These are phyloP conservation scores for Ceratothoa steindachneri DNA, from an alignment of 2,888 invertebrate species.

Conservation along the genomic window DNA sequence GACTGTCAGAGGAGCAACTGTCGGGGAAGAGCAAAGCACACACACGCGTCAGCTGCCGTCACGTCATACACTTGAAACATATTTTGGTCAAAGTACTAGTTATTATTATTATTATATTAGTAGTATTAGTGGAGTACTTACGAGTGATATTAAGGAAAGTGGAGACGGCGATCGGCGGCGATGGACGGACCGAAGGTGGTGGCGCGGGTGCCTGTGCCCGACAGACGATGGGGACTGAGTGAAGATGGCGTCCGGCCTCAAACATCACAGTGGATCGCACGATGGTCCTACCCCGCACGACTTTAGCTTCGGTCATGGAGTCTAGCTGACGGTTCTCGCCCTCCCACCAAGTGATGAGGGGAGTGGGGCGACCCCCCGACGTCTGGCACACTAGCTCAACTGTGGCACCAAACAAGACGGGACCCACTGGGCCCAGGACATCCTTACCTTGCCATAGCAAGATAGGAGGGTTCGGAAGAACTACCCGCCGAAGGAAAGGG, in stretches of 20 bases:
- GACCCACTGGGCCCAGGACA: slow-evolving; percentile 27
- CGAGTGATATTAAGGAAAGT: slow-evolving; percentile 31
- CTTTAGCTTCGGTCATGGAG: slow-evolving; percentile 6
- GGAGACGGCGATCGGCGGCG: slow-evolving; percentile 18
- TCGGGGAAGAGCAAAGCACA: too few relatives aligned
- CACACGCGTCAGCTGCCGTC: too few relatives aligned
- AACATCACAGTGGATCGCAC: slow-evolving; percentile 6
- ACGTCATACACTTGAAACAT: too few relatives aligned
- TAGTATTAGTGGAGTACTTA: too few relatives aligned
- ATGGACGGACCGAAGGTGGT: not conserved
- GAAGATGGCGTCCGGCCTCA: slow-evolving; percentile 24
- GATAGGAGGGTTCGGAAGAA: slow-evolving; percentile 30
- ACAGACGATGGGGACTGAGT: slow-evolving; percentile 18
- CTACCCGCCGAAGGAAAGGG: not conserved
- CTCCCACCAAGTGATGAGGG: slow-evolving; percentile 37
- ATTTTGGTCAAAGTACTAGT: too few relatives aligned
- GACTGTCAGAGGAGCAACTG: not conserved
- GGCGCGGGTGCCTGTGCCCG: slow-evolving; percentile 19
- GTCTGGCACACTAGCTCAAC: slow-evolving; percentile 32
- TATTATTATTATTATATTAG: too few relatives aligned
- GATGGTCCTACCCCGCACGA: not conserved
- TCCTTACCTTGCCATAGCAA: slow-evolving; percentile 26
- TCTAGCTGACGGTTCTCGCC: slow-evolving; percentile 18
- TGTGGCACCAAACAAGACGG: slow-evolving; percentile 23
- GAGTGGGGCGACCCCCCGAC: slow-evolving; percentile 30